These are phyloP conservation scores for Patella vulgata DNA, from an alignment of 1,140 invertebrate genomes.

Conservation along the genomic window DNA sequence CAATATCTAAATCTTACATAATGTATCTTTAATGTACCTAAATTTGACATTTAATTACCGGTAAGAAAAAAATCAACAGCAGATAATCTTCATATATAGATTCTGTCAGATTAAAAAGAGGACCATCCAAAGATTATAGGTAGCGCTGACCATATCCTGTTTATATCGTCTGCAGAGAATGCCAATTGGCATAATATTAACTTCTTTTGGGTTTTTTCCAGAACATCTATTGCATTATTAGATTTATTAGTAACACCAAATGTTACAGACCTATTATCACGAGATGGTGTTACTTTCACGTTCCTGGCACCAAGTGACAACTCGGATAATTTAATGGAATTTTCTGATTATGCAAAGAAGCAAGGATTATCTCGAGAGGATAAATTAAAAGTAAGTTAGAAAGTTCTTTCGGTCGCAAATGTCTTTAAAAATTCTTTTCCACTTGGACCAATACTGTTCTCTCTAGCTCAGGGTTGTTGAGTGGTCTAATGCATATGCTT, in stretches of 20 bases:
- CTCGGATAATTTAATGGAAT: slow-evolving; percentile 8
- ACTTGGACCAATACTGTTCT: background rate
- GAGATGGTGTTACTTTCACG: slow-evolving; percentile 26
- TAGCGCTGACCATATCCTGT: too few relatives aligned
- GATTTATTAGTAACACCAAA: background rate
- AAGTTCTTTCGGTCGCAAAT: background rate
- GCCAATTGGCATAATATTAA: too few relatives aligned
- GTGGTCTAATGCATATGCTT: too few relatives aligned
- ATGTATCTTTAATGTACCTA: slow-evolving; percentile 2
- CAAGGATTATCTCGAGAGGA: slow-evolving; percentile 1
- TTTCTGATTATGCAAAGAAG: slow-evolving; percentile 5
- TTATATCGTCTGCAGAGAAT: too few relatives aligned
- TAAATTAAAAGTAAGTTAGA: slow-evolving; percentile 8
- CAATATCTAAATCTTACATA: background rate
- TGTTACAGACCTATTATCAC: slow-evolving; percentile 15
- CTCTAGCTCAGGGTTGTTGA: background rate
- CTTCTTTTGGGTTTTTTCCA: slow-evolving; percentile 11
- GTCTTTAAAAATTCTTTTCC: background rate
- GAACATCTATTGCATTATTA: slow-evolving; percentile 24
- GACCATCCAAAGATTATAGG: too few relatives aligned
- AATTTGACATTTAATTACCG: slow-evolving; percentile 6
- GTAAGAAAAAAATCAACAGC: slow-evolving; percentile 1
- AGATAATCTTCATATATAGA: background rate
- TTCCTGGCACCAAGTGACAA: slow-evolving; percentile 31
- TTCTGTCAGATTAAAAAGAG: too few relatives aligned